Evolutionary conservation across 2,888 invertebrate genomes (phyloP), one percentile per base, ranked within the genome.

Genomic region (Zonitis immaculata): DNA sequence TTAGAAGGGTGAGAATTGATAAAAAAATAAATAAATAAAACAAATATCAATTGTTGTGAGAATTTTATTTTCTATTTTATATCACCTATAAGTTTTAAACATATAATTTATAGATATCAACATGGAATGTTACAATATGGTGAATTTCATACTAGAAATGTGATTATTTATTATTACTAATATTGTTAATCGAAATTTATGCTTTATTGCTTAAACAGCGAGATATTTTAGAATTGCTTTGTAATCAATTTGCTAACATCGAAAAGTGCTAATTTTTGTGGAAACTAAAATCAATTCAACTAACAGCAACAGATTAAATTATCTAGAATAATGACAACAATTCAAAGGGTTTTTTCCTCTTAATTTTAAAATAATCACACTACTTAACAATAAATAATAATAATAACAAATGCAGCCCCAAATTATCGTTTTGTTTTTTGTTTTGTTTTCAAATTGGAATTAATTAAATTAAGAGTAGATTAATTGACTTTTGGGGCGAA

Each of bases 161-260:
- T 55, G 55, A 44, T 47, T 58, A 48, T 32, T 47, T 48, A 42
- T 47, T 51, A 47, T 22, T 22, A 22, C 5, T 22, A 22, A 3
- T 22, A 22, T 22, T 22, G 3, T 22, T 22, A 22, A 26, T 16
- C 3, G 1, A 16, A 35, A 35, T 35, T 1, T 39, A 39, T 18
- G 39, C 47, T 49, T 59, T 59, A 59, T 59, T 59, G 59, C 59
- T 59, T 50, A 55, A 53, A 50, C 57, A 59, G 56, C 54, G 59
- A 59, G 57, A 59, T 59, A n/a, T n/a, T n/a, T 59, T 59, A 57
- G 59, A 59, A 59, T 59, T 54, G 56, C 56, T 59, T 59, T 54
- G 57, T 54, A 56, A 56, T 47, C 47, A 51, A 51, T 43, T 25
- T 7, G 49, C 42, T 49, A 49, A 54, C 50, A 51, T 47, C 39